A percentile compares a stretch with the other conserved stretches of the same genome.
Conservation (phyloP, 1,140 invertebrate species). For the Ridgeia piscesae region DNA sequence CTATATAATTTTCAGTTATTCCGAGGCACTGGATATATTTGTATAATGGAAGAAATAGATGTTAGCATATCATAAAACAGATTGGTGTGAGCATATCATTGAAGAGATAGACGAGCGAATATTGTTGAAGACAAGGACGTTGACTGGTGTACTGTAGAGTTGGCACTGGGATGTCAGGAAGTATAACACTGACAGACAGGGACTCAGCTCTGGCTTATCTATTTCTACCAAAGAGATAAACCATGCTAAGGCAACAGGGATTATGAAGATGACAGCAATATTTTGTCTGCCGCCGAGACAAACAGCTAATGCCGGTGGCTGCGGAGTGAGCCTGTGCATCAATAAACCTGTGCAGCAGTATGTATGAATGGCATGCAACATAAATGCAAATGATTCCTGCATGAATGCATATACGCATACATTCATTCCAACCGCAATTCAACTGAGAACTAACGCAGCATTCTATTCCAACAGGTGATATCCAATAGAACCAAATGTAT, state of each 20-base stretch:
- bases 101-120: not conserved
- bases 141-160: not conserved
- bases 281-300: not conserved
- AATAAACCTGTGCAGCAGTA: not conserved
- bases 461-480: not conserved
- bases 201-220: too few relatives aligned
- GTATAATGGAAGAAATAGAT: not conserved
- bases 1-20: too few relatives aligned
- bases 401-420: not conserved
- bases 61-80: not conserved
- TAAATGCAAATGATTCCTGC: conserved; percentile 1
- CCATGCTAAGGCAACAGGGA: not conserved
- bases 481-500: not conserved
- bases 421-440: not conserved
- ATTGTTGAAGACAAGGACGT: not conserved
- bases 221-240: not conserved
- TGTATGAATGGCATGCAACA: not conserved
- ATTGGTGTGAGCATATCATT: too few relatives aligned
- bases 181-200: not conserved
- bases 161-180: not conserved
- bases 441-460: not conserved
- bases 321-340: not conserved
- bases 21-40: not conserved
- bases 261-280: not conserved
- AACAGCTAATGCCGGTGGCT: not conserved